phyloP scores from a whole-genome alignment of 2,113 vertebrate species.

The Mungos mungo region DNA sequence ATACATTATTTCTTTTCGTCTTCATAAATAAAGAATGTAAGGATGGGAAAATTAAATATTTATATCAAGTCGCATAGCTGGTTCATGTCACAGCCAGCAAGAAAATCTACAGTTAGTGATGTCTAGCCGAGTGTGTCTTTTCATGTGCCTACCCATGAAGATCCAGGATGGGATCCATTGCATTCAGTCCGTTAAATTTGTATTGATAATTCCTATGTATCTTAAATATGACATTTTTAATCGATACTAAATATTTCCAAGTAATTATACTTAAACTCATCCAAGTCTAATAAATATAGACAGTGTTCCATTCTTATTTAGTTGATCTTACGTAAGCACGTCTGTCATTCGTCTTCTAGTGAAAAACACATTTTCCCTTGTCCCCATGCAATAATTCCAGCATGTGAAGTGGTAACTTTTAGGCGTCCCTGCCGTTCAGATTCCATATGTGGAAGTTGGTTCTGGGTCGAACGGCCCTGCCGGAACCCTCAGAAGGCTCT shows the following conservation, averaged over 20 bases:
- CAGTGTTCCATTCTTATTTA: background rate
- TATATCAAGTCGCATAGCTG: background rate
- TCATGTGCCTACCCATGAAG: background rate
- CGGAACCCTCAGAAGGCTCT: background rate
- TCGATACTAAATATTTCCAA: slow-evolving; percentile 20
- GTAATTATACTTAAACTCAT: background rate
- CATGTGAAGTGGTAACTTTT: background rate
- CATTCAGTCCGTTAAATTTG: background rate
- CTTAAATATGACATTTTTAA: background rate
- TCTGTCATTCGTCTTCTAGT: background rate
- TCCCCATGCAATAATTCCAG: background rate
- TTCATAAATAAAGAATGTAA: slow-evolving; percentile 14
- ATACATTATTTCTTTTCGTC: background rate
- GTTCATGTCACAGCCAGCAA: background rate
- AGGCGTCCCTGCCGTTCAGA: background rate
- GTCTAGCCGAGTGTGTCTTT: background rate
- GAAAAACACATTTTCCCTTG: slow-evolving; percentile 19
- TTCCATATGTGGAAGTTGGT: background rate
- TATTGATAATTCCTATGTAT: slow-evolving; percentile 8
- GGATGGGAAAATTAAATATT: slow-evolving; percentile 24
- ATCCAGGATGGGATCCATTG: background rate
- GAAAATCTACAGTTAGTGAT: background rate
- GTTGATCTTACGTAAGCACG: background rate
- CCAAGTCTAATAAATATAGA: slow-evolving; percentile 22
- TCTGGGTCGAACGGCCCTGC: rapidly evolving